Base-by-base conservation (phyloP, 1,140 invertebrate species). In the Ceratina australensis region DNA sequence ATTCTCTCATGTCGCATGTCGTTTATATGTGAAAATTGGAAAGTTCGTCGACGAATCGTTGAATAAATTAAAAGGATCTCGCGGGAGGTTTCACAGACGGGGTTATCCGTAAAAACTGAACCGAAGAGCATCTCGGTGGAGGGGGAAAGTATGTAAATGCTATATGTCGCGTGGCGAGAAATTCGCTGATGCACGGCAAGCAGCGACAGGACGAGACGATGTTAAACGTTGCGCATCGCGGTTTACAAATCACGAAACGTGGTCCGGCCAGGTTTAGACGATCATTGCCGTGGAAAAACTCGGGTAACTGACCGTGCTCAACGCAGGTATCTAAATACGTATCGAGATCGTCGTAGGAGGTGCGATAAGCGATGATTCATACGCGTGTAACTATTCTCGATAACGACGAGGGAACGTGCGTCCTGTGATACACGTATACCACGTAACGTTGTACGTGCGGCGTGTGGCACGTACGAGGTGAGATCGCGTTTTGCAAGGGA, bases 141-240 rank as follows among this genome's bases (percentile, higher is more conserved):
- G 56, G 66, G 67, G 56, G 47, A n/a, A n/a, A 52, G 67, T 18
- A 52, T 22, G 33, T 7, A 3, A 33, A 7, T 33, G 33, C 33
- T 33, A 42, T 42, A 33, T 5, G 7, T 3, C 33, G 5, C 10
- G 10, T 10, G 10, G 67, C 20, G 20, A 64, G 61, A 42, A n/a
- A 28, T 68, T 73, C 28, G 56, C 26, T 63, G 15, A 22, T 71
- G 67, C 67, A 33, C 63, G 18, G 54, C 47, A 72, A 78, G 33
- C 63, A 12, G 54, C 47, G 72, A 72, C 33, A 10, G 10, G 3
- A 42, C 33, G 33, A 42, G 76, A 24, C 42, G 52, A 61, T 78
- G 76, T 78, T 78, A 78, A 78, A 72, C 76, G 76, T 78, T 78
- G 76, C 76, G 33, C 61, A 33, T 78, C 50, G 42, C 52, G n/a